These are phyloP conservation scores for Steinernema scapterisci DNA, from an alignment of 2,888 invertebrate genomes.

Conservation along the genomic window DNA sequence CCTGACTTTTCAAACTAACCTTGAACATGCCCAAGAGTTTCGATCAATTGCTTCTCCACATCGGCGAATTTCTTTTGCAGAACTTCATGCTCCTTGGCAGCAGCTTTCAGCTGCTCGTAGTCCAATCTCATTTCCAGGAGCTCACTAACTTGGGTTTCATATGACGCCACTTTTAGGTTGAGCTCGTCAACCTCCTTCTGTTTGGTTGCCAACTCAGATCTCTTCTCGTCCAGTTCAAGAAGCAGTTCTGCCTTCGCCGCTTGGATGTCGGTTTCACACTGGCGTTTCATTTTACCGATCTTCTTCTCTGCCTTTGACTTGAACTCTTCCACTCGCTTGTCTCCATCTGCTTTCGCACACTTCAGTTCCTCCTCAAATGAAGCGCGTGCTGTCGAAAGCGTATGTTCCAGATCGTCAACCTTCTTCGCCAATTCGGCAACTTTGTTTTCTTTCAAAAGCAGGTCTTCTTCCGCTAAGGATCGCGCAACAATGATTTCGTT, in stretches of 20 bases:
- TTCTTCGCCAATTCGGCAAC: neutral
- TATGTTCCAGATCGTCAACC: neutral
- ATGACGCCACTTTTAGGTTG: constrained; percentile 11
- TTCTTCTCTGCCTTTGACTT: neutral
- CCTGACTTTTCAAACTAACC: neutral
- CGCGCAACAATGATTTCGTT: too few species aligned
- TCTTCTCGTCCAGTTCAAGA: neutral
- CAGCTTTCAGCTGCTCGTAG: too few species aligned
- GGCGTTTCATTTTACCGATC: constrained; percentile 2
- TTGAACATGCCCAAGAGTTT: neutral
- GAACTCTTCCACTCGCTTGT: constrained; percentile 14
- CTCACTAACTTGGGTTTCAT: constrained; percentile 3
- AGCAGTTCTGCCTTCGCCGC: constrained; percentile 18
- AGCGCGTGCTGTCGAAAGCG: neutral
- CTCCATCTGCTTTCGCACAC: constrained; percentile 22
- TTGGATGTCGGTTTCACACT: constrained; percentile 29
- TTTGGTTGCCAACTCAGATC: constrained; percentile 1
- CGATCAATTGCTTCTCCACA: neutral
- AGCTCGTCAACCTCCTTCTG: constrained; percentile 33
- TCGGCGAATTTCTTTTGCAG: neutral
- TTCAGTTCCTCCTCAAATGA: constrained; percentile 21
- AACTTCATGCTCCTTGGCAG: too few species aligned
- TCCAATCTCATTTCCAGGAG: neutral
- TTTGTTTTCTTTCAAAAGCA: neutral
- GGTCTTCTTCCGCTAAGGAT: too few species aligned